Conservation (phyloP, 2,888 invertebrate genomes). For the Myopa testacea region DNA sequence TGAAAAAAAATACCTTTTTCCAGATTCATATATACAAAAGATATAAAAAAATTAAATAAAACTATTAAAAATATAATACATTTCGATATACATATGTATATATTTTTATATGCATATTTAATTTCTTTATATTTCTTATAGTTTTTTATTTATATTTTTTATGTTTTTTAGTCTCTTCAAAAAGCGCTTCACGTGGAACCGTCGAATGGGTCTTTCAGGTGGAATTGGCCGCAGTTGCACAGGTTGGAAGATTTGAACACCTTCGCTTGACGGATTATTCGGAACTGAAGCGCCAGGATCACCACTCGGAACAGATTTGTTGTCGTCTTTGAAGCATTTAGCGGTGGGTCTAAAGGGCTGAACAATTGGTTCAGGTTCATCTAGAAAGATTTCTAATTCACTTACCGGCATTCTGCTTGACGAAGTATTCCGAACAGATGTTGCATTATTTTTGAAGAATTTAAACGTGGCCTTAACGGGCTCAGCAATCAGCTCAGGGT, state of each 20-base stretch:
- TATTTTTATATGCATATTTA: background rate
- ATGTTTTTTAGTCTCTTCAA: background rate
- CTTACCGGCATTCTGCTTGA: background rate
- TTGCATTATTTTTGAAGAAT: background rate
- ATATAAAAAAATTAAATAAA: slow-evolving; percentile 57
- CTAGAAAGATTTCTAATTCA: background rate
- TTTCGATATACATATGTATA: no score
- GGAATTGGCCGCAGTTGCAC: background rate
- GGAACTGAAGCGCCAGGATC: background rate
- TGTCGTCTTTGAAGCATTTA: background rate
- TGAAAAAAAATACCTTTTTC: no score
- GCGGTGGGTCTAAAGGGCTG: background rate
- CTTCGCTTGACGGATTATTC: background rate
- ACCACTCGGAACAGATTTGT: background rate
- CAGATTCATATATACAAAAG: no score
- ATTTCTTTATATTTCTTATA: background rate
- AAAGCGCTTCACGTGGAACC: background rate
- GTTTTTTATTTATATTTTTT: no score
- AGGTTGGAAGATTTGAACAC: no score
- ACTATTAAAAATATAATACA: no score
- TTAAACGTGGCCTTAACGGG: background rate
- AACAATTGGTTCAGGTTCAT: background rate
- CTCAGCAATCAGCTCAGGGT: background rate
- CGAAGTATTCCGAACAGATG: background rate
- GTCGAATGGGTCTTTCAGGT: background rate